Conservation (phyloP, 2,113 vertebrate species). For the Myocastor coypus region DNA sequence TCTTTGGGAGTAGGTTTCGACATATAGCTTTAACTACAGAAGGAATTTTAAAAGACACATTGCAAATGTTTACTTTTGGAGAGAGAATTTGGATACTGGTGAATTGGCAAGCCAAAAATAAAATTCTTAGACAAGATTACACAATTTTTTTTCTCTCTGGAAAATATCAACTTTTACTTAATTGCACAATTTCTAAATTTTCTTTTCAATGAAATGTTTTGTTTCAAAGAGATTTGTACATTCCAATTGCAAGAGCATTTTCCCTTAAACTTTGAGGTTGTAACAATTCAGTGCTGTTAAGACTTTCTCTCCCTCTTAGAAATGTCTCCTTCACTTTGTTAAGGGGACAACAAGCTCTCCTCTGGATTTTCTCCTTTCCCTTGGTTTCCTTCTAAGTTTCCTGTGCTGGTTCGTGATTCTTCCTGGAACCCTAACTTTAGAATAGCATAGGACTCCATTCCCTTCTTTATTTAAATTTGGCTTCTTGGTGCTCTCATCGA, state of each 20-base stretch:
- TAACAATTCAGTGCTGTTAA: background rate
- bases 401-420: background rate
- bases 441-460: background rate
- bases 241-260: background rate
- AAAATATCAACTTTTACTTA: background rate
- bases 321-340: constrained; percentile 12
- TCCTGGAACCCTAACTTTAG: background rate
- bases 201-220: background rate
- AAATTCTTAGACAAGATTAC: background rate
- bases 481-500: background rate
- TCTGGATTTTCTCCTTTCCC: background rate
- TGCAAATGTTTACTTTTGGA: background rate
- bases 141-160: background rate
- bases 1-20: background rate
- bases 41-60: background rate
- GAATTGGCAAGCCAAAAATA: background rate
- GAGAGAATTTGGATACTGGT: background rate
- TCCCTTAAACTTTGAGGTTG: background rate
- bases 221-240: background rate
- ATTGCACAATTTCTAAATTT: background rate
- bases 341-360: background rate
- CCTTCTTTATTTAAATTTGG: background rate
- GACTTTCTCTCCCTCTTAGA: background rate
- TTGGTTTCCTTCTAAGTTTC: background rate
- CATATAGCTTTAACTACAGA: background rate